Base-by-base conservation (phyloP, 2,797 vertebrate species). In the Okamejei kenojei region DNA sequence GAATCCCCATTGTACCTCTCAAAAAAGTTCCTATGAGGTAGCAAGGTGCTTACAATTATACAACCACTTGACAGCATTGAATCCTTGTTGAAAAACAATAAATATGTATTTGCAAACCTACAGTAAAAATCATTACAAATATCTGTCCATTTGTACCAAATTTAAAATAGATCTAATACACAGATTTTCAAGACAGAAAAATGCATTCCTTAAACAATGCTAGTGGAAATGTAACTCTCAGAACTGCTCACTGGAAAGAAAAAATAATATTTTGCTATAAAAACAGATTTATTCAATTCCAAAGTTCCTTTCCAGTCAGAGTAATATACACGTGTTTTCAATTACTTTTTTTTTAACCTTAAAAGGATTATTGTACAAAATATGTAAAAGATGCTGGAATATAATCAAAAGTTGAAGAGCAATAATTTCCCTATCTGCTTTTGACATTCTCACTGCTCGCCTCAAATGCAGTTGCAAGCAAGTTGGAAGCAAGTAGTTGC, bases 251-350 rank as follows among this genome's bases (percentile, higher is more conserved):
- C 23, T 73, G 65, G n/a, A 38, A 91, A 68, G 17, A 11, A 91
- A 91, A 38, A 91, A 73, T 82, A 63, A 32, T 23, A 81, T 73
- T 26, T 13, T 45, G 9, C 68, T 91, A 26, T 23, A 13, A 45
- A 90, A 23, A n/a, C 35, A 71, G 23, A 13, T 54, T 32, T 32
- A 54, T 76, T 92, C 71, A 76, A 92, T 58, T 54, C 38, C 23
- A 15, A 45, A 73, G 32, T 91, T 74, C 26, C 23, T 92, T 92
- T 76, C 15, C 71, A 91, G 35, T 7, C 26, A 92, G 76, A 1
- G 90, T 29, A 38, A 92, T 21, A 35, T 88, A 11, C 76, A 13
- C 26, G 58, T 92, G 90, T 92, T 92, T 92, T 76, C 90, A 92
- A 92, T 92, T 92, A 92, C 71, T n/a, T 21, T 45, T 45, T 92